Conservation (phyloP, 2,797 vertebrate species). For the Steatocranus sp. region DNA sequence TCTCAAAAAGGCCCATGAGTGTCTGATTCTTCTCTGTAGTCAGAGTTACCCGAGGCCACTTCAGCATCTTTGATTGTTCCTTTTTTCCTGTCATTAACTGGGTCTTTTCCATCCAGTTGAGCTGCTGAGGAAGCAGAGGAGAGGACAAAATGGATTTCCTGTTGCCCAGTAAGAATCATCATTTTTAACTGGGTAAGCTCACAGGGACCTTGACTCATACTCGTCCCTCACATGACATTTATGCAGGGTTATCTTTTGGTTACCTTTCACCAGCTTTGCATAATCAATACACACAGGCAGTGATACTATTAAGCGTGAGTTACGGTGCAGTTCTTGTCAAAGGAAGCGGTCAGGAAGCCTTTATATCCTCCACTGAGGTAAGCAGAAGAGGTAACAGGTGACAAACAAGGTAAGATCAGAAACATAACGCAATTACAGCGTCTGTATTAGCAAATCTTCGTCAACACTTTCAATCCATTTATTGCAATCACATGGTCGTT, state of each 20-base stretch:
- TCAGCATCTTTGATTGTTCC: not conserved
- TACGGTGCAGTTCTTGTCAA: not conserved
- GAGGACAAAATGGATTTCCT: not conserved
- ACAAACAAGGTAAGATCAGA: conserved; percentile 8
- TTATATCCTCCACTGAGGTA: not conserved
- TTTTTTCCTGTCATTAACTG: not conserved
- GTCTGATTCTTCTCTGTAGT: not conserved
- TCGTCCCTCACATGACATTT: not conserved
- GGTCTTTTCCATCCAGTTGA: not conserved
- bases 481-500: conserved; percentile 26
- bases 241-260: not conserved
- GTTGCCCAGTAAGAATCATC: not conserved
- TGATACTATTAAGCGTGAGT: not conserved
- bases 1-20: not conserved
- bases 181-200: not conserved
- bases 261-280: not conserved
- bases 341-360: not conserved
- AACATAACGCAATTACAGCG: conserved; percentile 31
- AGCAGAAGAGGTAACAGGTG: not conserved
- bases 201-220: not conserved
- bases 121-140: not conserved
- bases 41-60: not conserved
- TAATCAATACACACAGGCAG: not conserved
- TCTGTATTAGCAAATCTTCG: not conserved
- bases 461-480: not conserved